Evolutionary conservation across 2,797 vertebrate genomes (phyloP), one percentile per base, ranked within the genome.

Genomic region (Orientallactaga sibirica): DNA sequence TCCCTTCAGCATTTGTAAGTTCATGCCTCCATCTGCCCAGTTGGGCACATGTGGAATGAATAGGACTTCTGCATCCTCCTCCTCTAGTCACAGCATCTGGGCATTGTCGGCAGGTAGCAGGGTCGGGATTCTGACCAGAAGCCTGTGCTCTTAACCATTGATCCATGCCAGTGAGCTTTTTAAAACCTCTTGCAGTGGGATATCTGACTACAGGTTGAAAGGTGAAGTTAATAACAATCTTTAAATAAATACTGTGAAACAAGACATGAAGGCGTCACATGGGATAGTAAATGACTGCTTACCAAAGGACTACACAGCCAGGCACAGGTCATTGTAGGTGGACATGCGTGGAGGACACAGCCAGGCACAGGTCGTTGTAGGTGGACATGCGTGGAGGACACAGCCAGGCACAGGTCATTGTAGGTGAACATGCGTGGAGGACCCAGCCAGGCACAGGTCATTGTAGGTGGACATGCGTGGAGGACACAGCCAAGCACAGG

Each of bases 1-100:
- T 99, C 87, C 99, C 99, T 1, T 98, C 99, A 1, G 98, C 98
- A 1, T 99, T 99, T 93, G 99, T 99, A 98, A 99, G 99, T 99
- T 79, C 68, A 41, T 61, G 2, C 52, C 24, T 64, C 41, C n/a
- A 62, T 9, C 73, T 10, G 7, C 24, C 18, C 8, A 0, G 8
- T 11, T 10, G 1, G 19, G 81, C 37, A 16, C 5, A 0, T 6
- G 0, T 6, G 22, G 37, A 7, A 7, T 3, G 11, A 10, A 2
- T 1, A 24, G 43, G 74, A 9, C 12, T 91, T 91, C 20, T 7
- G 2, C 14, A 68, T 64, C 81, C 52, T 64, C 20, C 58, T 52
- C 52, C 80, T 22, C 33, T 27, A 10, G 52, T 85, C 74, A 0
- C 8, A 24, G 2, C 27, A 37, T 27, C 29, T 20, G 20, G 20